Base-by-base conservation (phyloP, 2,113 vertebrate genomes). In the Platycercus adscitus region DNA sequence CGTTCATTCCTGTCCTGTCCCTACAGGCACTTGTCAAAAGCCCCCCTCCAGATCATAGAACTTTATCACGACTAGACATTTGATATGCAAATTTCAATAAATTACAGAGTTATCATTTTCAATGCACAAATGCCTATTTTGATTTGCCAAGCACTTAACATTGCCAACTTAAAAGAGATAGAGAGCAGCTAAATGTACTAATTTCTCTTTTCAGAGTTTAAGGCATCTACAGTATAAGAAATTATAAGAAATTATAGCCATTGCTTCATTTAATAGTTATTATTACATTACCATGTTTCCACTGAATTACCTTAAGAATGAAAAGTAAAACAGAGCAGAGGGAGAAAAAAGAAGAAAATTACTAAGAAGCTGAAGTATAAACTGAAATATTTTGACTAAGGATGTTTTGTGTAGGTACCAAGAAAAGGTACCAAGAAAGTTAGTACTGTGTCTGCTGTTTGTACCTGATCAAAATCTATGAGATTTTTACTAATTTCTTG, bases 201-300 rank as follows among this genome's bases (percentile, higher is more conserved):
- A 95, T 96, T 96, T 96, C 61, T 31, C 20, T 96, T 97, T 86
- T 89, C 43, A 52, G 92, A 55, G 95, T 97, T 94, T 95, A 93
- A 94, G 81, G 61, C 25, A 91, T 73, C 31, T 60, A 79, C 43
- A 91, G 26, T 73, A 95, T 83, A 79, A 88, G 35, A 69, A 25
- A 69, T 89, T 66, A 95, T 43, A 77, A 94, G 76, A 93, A 96
- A 86, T 95, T 91, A 47, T 49, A 93, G 29, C 33, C 50, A 87
- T 89, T 86, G 9, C 53, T 96, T 93, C 33, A 31, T 60, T 47
- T 81, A 86, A 52, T 76, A 53, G 28, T 90, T 92, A 75, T 65
- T 89, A 92, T 39, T 20, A 96, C 96, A 94, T 84, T 80, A 49
- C 69, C 76, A 12, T 11, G 24, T 96, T 91, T 91, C 81, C 66